These are phyloP conservation scores for Rhodophaea formosa DNA, from an alignment of 2,888 invertebrate genomes.

Conservation along the genomic window DNA sequence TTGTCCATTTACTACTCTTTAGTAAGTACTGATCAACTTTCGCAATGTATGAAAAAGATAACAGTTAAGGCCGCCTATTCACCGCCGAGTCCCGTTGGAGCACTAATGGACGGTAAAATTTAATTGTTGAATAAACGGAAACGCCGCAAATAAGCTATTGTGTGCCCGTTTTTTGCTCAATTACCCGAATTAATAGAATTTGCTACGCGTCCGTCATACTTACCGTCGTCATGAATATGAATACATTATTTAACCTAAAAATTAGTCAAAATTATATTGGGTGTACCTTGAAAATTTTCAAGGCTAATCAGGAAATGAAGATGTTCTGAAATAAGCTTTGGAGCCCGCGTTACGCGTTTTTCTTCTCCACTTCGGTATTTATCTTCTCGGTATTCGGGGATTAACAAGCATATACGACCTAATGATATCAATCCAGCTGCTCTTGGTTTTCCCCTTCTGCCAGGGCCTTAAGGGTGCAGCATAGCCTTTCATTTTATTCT, in stretches of 20 bases:
- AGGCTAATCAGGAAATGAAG: too few species aligned
- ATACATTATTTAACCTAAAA: background rate
- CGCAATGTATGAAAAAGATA: background rate
- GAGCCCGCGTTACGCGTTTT: too few species aligned
- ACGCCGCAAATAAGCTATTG: constrained; percentile 34
- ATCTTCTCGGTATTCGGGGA: too few species aligned
- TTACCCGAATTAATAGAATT: constrained; percentile 36
- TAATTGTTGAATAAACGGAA: constrained; percentile 33
- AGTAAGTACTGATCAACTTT: background rate
- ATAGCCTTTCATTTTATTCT: too few species aligned
- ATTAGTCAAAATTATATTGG: background rate
- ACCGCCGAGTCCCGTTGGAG: background rate
- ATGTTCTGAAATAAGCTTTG: too few species aligned
- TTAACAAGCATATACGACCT: too few species aligned
- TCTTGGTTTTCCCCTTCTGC: too few species aligned
- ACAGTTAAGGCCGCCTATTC: background rate
- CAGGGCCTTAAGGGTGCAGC: too few species aligned
- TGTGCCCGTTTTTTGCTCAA: constrained; percentile 38
- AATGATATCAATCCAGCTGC: too few species aligned
- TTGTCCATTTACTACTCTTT: background rate
- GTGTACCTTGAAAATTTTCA: background rate
- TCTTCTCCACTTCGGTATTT: too few species aligned
- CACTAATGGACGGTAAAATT: constrained; percentile 15
- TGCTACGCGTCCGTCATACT: constrained; percentile 28
- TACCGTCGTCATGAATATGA: constrained; percentile 7